Percentiles rank a stretch among this genome's conserved stretches.
phyloP scores from a whole-genome alignment of 2,888 invertebrate species.

The Phragmatobia fuliginosa region DNA sequence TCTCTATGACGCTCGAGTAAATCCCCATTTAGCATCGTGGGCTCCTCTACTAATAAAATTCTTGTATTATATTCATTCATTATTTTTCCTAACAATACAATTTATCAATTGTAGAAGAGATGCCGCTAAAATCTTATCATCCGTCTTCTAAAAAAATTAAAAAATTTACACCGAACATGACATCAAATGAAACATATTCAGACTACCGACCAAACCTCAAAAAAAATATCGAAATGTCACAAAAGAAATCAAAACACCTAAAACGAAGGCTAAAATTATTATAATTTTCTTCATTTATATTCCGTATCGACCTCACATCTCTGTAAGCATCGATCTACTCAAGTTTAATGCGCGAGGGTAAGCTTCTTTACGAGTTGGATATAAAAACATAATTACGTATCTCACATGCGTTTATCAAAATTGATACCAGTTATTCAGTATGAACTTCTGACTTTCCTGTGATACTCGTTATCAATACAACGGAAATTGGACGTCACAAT shows the following conservation, averaged over 20 bases:
- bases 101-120: too few relatives aligned
- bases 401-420: neutral
- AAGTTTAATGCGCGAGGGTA: neutral
- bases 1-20: too few relatives aligned
- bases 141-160: too few relatives aligned
- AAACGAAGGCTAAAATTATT: neutral
- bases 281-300: neutral
- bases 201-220: too few relatives aligned
- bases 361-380: neutral
- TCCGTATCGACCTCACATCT: neutral
- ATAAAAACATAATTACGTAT: neutral
- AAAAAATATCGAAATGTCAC: too few relatives aligned
- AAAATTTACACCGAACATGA: too few relatives aligned
- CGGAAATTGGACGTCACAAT: conserved; percentile 39
- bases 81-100: too few relatives aligned
- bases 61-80: too few relatives aligned
- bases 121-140: too few relatives aligned
- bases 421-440: neutral
- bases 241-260: neutral
- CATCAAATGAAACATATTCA: too few relatives aligned
- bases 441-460: conserved; percentile 32
- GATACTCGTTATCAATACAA: conserved; percentile 35
- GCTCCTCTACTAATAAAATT: too few relatives aligned
- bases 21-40: too few relatives aligned
- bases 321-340: neutral